Conservation (phyloP, 2,888 invertebrate species). For the Pseudococcus longispinus region DNA sequence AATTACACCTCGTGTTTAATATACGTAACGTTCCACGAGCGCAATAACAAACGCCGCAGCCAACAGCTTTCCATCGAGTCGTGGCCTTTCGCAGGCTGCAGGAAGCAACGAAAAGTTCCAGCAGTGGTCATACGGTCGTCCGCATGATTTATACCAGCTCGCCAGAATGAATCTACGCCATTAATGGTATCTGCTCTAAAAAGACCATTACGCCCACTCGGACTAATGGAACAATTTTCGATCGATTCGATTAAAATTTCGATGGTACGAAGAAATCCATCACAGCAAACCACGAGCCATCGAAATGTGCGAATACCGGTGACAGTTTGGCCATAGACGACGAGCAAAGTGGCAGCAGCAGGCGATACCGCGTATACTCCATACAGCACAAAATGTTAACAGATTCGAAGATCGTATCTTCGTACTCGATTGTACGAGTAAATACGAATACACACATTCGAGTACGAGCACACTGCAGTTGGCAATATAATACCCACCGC, state of each 20-base stretch:
- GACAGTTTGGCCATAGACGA: background rate
- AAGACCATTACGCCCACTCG: background rate
- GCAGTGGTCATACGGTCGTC: background rate
- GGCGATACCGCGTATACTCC: background rate
- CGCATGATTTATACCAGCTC: background rate
- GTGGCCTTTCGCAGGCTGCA: no score
- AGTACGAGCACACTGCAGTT: background rate
- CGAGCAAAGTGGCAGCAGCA: background rate
- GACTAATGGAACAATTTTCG: background rate
- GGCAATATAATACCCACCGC: background rate
- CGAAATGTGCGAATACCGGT: background rate
- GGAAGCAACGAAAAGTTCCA: no score
- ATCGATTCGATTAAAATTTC: background rate
- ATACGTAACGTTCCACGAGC: background rate
- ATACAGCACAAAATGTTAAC: background rate
- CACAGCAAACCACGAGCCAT: background rate
- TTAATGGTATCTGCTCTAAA: background rate
- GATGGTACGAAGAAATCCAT: background rate
- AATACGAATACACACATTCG: background rate
- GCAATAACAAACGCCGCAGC: no score
- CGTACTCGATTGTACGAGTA: background rate
- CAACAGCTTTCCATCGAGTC: no score
- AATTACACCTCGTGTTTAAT: background rate
- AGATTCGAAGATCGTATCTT: constrained; percentile 13
- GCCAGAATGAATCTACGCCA: background rate